Base-by-base conservation (phyloP, 2,888 invertebrate genomes). In the Fragum whitleyi region DNA sequence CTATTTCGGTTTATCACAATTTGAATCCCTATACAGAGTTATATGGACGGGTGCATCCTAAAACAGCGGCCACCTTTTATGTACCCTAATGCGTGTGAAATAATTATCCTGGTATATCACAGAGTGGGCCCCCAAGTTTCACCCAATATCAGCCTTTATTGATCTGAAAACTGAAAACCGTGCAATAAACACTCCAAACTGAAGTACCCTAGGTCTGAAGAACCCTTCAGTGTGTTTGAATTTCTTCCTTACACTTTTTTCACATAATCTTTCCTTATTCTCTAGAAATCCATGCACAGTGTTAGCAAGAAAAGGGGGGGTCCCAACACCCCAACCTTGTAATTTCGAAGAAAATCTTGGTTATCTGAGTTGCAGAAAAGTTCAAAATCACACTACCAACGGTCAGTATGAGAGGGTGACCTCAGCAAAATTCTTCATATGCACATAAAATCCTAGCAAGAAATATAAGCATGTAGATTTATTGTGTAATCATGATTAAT, bases 131-230 rank as follows among this genome's bases (percentile, higher is more conserved):
- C 7, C 61, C 61, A 61, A 57, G 28, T 32, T 29, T 61, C n/a
- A n/a, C 61, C 19, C n/a, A 28, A 61, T n/a, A 61, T 29, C 32
- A 32, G 19, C 57, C 23, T 6, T 57, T 57, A 57, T 57, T 57
- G 57, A 57, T 57, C 23, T 61, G 21, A n/a, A 65, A 42, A 42
- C 42, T 65, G 65, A 42, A 23, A 65, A n/a, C 11, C 11, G 19
- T 23, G 65, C 36, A 32, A 65, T 65, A 65, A 65, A 39, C 65
- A 65, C 65, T 65, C 19, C 11, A 65, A 61, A 65, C 39, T 32
- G 7, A 21, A 42, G 23, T 42, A 36, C 42, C 14, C 21, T 21
- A 23, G 6, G 65, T 42, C 42, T 65, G 39, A 42, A 65, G 65
- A 32, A 42, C 42, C 21, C 42, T 61, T 29, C 26, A 26, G 57